A percentile compares a stretch with the other conserved stretches of the same genome.
Evolutionary conservation across 1,140 invertebrate genomes (phyloP).

Genomic region (Helicoverpa zea): DNA sequence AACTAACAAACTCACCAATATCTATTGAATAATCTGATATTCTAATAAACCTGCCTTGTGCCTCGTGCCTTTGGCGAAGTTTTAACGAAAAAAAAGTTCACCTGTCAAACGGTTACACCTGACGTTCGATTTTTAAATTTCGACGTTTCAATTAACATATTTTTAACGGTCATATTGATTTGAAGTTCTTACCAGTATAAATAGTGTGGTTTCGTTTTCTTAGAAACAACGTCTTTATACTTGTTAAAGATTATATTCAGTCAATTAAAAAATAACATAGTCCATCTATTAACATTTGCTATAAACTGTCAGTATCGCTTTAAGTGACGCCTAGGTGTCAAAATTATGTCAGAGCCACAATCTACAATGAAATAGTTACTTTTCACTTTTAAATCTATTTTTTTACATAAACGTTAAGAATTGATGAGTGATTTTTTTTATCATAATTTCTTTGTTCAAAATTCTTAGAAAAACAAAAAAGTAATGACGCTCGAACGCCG

Average conservation of each 20-base stretch:
- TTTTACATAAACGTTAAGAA: too few relatives aligned
- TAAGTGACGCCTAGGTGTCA: constrained; percentile 6
- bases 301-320: neutral
- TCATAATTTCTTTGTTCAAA: too few relatives aligned
- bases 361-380: too few relatives aligned
- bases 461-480: too few relatives aligned
- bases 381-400: too few relatives aligned
- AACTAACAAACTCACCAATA: constrained; percentile 69
- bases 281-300: constrained; percentile 24
- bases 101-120: constrained; percentile 34
- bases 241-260: neutral
- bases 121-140: constrained; percentile 69
- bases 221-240: too few relatives aligned
- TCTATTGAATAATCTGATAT: constrained; percentile 53
- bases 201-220: too few relatives aligned
- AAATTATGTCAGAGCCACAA: neutral
- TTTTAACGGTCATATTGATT: too few relatives aligned
- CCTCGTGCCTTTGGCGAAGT: constrained; percentile 34
- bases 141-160: constrained; percentile 51
- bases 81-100: constrained; percentile 10
- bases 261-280: constrained; percentile 24
- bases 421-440: too few relatives aligned
- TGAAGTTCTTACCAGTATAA: too few relatives aligned
- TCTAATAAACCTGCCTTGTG: constrained; percentile 34
- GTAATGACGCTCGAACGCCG: too few relatives aligned